Evolutionary conservation across 1,140 invertebrate genomes (phyloP).

Genomic region (Eubasilissa regina): DNA sequence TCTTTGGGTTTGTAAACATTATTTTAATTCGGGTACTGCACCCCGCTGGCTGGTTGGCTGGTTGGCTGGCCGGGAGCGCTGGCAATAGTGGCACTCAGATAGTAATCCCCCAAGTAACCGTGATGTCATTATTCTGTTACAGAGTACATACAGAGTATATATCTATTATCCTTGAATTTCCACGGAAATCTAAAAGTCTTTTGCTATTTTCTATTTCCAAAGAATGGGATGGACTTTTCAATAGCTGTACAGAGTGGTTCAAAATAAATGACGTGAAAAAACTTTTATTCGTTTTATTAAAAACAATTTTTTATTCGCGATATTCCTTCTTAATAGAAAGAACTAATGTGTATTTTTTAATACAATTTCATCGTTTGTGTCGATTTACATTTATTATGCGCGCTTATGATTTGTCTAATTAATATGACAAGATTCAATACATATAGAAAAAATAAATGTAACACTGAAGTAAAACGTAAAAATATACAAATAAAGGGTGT

Average conservation of each 20-base stretch:
- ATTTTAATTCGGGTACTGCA: background rate
- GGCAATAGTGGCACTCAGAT: slow-evolving; percentile 38
- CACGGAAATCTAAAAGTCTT: slow-evolving; percentile 40
- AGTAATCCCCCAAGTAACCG: slow-evolving; percentile 40
- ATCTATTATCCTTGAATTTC: slow-evolving; percentile 45
- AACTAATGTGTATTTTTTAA: no score
- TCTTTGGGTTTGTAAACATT: background rate
- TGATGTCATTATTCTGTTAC: slow-evolving; percentile 37
- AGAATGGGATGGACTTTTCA: slow-evolving; percentile 19
- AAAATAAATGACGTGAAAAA: background rate
- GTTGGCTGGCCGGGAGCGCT: background rate
- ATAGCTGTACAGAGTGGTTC: slow-evolving; percentile 8
- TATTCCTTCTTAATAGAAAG: no score
- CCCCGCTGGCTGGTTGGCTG: background rate
- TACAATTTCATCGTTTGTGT: no score
- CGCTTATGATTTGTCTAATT: no score
- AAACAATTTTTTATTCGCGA: background rate
- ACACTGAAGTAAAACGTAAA: no score
- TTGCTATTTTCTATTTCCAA: slow-evolving; percentile 41
- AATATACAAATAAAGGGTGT: no score
- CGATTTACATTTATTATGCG: no score
- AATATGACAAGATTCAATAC: no score
- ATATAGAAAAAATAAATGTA: no score
- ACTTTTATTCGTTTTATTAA: background rate
- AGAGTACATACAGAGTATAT: slow-evolving; percentile 29